Evolutionary conservation across 2,113 vertebrate species (phyloP).

Genomic region (Boulengerochromis microlepis): DNA sequence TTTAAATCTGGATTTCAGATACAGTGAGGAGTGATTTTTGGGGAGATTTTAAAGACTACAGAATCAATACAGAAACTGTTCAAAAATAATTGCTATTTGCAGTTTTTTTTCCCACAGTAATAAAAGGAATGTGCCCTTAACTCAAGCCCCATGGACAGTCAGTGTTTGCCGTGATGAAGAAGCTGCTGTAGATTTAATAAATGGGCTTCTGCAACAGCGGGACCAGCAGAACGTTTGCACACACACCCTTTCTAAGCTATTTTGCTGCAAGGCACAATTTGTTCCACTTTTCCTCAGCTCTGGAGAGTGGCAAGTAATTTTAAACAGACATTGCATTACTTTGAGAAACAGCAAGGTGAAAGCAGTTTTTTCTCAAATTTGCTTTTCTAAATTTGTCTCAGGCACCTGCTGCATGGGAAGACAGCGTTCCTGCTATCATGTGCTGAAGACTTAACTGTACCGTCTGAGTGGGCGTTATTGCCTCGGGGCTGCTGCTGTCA

Average conservation of each 20-base stretch:
- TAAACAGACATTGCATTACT: constrained; percentile 42
- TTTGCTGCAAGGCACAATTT: constrained; percentile 61
- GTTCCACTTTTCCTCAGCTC: constrained; percentile 63
- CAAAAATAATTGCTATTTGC: background rate
- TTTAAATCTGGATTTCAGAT: background rate
- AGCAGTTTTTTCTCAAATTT: constrained; percentile 3
- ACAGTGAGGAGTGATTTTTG: background rate
- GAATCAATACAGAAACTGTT: background rate
- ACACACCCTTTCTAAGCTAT: constrained; percentile 47
- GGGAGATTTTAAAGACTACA: background rate
- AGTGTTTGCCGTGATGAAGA: constrained; percentile 23
- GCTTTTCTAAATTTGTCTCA: constrained; percentile 3
- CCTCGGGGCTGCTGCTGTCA: constrained; percentile 10
- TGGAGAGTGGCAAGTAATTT: constrained; percentile 54
- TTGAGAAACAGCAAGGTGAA: constrained; percentile 44
- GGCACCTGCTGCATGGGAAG: constrained; percentile 31
- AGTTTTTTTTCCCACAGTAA: background rate
- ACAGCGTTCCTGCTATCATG: background rate
- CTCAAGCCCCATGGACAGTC: background rate
- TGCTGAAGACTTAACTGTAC: constrained; percentile 26
- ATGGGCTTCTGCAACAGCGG: constrained; percentile 45
- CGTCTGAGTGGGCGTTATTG: constrained; percentile 29
- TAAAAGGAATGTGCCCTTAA: background rate
- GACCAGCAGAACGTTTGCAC: constrained; percentile 20
- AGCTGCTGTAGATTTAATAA: constrained; percentile 58